Percentiles rank a stretch among this genome's conserved stretches.
Evolutionary conservation across 2,797 vertebrate species (phyloP).

Genomic region (Lutjanus argentimaculatus): DNA sequence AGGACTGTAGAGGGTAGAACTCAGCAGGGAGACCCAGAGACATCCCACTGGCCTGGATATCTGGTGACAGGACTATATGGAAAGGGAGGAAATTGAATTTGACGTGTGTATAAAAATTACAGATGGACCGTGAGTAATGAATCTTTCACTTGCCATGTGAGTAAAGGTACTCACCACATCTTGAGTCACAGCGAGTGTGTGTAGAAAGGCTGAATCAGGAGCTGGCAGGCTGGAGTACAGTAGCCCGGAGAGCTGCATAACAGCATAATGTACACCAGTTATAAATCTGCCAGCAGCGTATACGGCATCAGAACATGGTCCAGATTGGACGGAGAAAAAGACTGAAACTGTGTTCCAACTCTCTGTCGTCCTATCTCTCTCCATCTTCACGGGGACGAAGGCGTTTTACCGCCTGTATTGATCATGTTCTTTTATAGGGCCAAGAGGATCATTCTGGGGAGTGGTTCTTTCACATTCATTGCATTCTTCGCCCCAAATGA

Average conservation of each 20-base stretch:
- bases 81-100: constrained; percentile 46
- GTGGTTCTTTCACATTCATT: constrained; percentile 59
- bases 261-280: constrained; percentile 61
- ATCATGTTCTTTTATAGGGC: constrained; percentile 73
- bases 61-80: constrained; percentile 13
- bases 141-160: constrained; percentile 43
- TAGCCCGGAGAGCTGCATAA: constrained; percentile 54
- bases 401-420: constrained; percentile 63
- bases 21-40: neutral
- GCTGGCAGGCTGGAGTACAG: constrained; percentile 64
- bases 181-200: constrained; percentile 13
- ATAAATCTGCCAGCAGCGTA: constrained; percentile 75
- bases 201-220: constrained; percentile 78
- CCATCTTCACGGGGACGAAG: constrained; percentile 48
- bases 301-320: constrained; percentile 51
- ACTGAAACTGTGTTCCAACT: constrained; percentile 51
- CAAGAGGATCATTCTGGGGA: constrained; percentile 62
- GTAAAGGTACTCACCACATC: constrained; percentile 55
- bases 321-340: constrained; percentile 46
- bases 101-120: constrained; percentile 48
- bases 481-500: constrained; percentile 65
- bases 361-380: constrained; percentile 48
- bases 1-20: neutral
- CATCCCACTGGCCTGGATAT: constrained; percentile 7
- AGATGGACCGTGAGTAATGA: constrained; percentile 34